Base-by-base conservation (phyloP, 2,113 vertebrate genomes). In the Gymnocephalus cernua region DNA sequence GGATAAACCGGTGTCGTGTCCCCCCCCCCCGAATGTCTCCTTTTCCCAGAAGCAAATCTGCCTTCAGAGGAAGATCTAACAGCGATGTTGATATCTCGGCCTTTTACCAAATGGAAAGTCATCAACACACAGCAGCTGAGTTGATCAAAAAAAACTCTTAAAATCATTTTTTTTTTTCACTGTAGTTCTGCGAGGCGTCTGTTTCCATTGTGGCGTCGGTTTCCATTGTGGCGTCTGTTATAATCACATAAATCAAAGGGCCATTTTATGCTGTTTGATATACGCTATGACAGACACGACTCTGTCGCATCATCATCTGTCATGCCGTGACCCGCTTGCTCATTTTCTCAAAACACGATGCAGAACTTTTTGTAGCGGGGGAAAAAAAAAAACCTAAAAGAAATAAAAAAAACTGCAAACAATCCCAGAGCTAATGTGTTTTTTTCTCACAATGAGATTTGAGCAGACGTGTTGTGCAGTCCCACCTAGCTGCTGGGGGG, bases 401-500 rank as follows among this genome's bases (percentile, higher is more conserved):
- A 74, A 70, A 61, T 2, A 50, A 1, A 56, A 56, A 21, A 41
- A 44, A 29, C 38, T 59, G 78, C 83, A 92, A 93, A 92, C 82
- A 87, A 85, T 85, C 77, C 5, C 8, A 13, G 77, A 80, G 84
- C 80, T 91, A 92, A 91, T 91, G 91, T 51, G 18, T 76, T 87
- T 90, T 32, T 32, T 82, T 73, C 90, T 25, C 73, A 76, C 84
- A 86, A 94, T 93, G 89, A 80, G 86, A 93, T 94, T 93, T 85
- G 6, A 29, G 80, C 82, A 65, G 85, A 79, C 79, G 67, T 83
- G 89, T 83, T 84, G 77, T 84, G 83, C 77, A 80, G 87, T 85
- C 87, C 88, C 89, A 62, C 71, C 83, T 89, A 83, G 88, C 90
- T 92, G 87, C 85, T 89, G 79, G 88, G 89, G 87, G 86, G 87